A percentile compares a stretch with the other conserved stretches of the same genome.
phyloP scores from a whole-genome alignment of 2,113 vertebrate species.

The Myiagra hebetior region DNA sequence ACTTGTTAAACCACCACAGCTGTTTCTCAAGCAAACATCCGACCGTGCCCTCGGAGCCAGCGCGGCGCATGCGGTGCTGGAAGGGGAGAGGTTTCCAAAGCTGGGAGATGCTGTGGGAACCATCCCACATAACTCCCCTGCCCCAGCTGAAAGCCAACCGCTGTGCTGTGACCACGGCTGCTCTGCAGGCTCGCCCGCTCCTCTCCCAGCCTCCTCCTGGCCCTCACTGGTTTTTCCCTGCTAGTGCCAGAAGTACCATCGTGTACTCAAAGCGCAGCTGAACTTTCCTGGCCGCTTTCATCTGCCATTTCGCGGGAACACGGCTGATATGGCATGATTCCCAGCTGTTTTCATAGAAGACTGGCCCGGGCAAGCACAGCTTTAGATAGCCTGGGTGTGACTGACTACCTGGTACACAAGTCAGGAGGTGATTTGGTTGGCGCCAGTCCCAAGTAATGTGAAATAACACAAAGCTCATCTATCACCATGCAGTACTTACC shows the following conservation, averaged over 20 bases:
- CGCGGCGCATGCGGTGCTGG: not conserved
- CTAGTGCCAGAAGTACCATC: not conserved
- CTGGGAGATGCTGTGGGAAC: constrained; percentile 30
- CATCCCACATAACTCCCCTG: not conserved
- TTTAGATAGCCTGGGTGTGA: constrained; percentile 49
- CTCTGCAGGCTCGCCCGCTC: not conserved
- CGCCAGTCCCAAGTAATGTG: not conserved
- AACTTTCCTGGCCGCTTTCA: not conserved
- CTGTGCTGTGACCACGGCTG: not conserved
- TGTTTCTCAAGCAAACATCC: constrained; percentile 58
- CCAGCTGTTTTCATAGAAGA: constrained; percentile 34
- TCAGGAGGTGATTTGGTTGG: constrained; percentile 33
- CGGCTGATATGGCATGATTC: not conserved
- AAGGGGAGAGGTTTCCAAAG: not conserved
- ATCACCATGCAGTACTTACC: not conserved
- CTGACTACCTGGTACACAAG: constrained; percentile 40
- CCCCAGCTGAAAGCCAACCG: not conserved
- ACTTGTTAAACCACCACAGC: constrained; percentile 59
- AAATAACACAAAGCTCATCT: constrained; percentile 41
- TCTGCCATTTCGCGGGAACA: not conserved
- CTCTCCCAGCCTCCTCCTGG: not conserved
- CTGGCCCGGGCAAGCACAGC: constrained; percentile 31
- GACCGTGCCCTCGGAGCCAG: constrained; percentile 1
- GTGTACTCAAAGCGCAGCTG: not conserved
- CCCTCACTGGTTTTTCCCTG: not conserved